Conservation (phyloP, 92 coral and sea anemone species). For the Desmophyllum pertusum region DNA sequence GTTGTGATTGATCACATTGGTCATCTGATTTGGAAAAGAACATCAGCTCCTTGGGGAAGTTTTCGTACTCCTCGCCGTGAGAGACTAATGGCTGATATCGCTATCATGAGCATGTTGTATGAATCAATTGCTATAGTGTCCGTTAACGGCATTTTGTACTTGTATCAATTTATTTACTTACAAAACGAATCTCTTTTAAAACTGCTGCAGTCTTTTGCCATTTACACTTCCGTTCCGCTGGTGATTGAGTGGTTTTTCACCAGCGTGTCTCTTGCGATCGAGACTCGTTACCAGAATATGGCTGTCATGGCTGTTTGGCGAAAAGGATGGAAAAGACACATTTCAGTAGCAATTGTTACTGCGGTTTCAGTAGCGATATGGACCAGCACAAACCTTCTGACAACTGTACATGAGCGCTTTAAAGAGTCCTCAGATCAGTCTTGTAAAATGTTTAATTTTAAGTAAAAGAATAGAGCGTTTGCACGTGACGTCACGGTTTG, state of each 20-base stretch:
- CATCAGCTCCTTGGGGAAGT: constrained; percentile 36
- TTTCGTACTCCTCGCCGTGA: constrained; percentile 59
- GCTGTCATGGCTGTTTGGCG: constrained; percentile 46
- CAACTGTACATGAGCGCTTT: too few relatives aligned
- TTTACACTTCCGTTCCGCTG: constrained; percentile 2
- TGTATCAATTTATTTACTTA: constrained; percentile 19
- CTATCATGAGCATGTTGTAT: constrained; percentile 54
- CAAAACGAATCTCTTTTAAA: not conserved
- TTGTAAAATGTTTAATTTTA: too few relatives aligned
- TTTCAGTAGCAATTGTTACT: not conserved
- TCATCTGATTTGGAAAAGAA: constrained; percentile 10
- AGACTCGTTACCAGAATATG: constrained; percentile 38
- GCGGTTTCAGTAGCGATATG: too few relatives aligned
- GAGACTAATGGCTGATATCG: constrained; percentile 47
- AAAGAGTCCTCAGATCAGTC: too few relatives aligned
- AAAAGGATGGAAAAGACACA: constrained; percentile 24
- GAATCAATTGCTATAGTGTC: constrained; percentile 37
- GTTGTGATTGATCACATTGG: constrained; percentile 15
- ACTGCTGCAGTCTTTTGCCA: not conserved
- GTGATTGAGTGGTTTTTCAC: constrained; percentile 42
- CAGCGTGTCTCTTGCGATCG: constrained; percentile 33
- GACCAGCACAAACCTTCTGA: too few relatives aligned
- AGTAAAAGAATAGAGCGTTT: too few relatives aligned
- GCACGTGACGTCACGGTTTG: too few relatives aligned
- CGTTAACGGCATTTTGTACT: constrained; percentile 17